Base-by-base conservation (phyloP, 2,797 vertebrate genomes). In the Rhinogobio ventralis region DNA sequence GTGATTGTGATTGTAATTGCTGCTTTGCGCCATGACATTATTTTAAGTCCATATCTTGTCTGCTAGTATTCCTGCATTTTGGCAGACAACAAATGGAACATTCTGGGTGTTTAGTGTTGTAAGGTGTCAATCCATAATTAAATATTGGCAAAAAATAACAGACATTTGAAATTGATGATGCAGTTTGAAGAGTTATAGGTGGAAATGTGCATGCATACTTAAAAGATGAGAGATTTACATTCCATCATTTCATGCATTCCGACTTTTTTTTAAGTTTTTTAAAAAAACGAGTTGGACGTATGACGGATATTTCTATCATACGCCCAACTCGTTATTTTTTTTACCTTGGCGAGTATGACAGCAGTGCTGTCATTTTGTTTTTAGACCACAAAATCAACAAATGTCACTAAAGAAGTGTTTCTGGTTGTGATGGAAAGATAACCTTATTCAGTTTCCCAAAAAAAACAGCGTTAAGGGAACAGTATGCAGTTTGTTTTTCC, bases 81-180 rank as follows among this genome's bases (percentile, higher is more conserved):
- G 15, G 15, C 53, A 51, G 69, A 80, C 15, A 86, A 33, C 57
- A 86, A 77, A 72, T 85, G 6, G 28, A 79, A 28, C 15, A 14
- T 30, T 45, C 28, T 51, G 30, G 68, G 17, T 33, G 19, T 67
- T 36, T 66, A 30, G 30, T 33, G 15, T 76, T n/a, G 30, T 15
- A 55, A n/a, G 36, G 0, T 76, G 14, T 39, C 23, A 76, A 36
- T 57, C 7, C 13, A 25, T 42, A 53, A 53, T 74, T 53, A 53
- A 74, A 14, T 25, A 53, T 23, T 23, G 72, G 8, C 19, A 53
- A 30, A 19, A 28, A 69, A 68, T 6, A 39, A 20, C 17, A 67
- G 20, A 68, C 5, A 42, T 68, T 74, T 74, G 1, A 51, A 74
- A 74, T 33, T 20, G 17, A 25, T 74, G 23, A 62, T 20, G 25